Evolutionary conservation across 2,888 invertebrate genomes (phyloP).

Genomic region (Ariolimax columbianus): DNA sequence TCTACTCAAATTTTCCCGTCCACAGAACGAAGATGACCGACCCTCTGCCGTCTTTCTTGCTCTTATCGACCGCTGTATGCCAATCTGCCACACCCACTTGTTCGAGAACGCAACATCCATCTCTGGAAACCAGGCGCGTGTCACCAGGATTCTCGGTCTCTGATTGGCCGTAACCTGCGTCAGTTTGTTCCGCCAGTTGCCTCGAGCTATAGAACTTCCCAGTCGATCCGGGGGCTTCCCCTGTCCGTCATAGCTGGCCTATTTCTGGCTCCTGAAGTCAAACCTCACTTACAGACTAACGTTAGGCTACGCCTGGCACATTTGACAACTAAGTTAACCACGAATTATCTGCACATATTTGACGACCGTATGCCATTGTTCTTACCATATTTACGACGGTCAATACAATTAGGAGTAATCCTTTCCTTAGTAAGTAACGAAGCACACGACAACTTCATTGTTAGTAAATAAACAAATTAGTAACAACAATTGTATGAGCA

Average conservation of each 20-base stretch:
- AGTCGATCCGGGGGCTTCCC: not conserved
- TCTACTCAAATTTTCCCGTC: too few species aligned
- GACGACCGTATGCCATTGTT: not conserved
- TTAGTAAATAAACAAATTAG: too few species aligned
- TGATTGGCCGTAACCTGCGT: slow-evolving; percentile 12
- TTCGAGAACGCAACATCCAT: slow-evolving; percentile 24
- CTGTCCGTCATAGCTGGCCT: not conserved
- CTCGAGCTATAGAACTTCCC: not conserved
- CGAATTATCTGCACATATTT: not conserved
- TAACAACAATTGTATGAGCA: too few species aligned
- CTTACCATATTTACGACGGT: not conserved
- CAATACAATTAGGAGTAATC: too few species aligned
- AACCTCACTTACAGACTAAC: not conserved
- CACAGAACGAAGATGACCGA: not conserved
- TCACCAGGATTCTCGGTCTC: not conserved
- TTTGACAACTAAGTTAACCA: not conserved
- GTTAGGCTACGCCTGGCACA: not conserved
- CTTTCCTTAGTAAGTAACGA: too few species aligned
- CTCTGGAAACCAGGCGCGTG: slow-evolving; percentile 14
- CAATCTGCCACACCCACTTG: slow-evolving; percentile 38
- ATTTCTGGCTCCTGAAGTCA: not conserved
- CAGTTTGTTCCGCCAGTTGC: not conserved
- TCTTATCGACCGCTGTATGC: slow-evolving; percentile 34
- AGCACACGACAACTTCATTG: too few species aligned
- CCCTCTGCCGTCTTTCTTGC: not conserved